Evolutionary conservation across 2,113 vertebrate species (phyloP), one percentile per base, ranked within the genome.

Genomic region (Scolopax mira): DNA sequence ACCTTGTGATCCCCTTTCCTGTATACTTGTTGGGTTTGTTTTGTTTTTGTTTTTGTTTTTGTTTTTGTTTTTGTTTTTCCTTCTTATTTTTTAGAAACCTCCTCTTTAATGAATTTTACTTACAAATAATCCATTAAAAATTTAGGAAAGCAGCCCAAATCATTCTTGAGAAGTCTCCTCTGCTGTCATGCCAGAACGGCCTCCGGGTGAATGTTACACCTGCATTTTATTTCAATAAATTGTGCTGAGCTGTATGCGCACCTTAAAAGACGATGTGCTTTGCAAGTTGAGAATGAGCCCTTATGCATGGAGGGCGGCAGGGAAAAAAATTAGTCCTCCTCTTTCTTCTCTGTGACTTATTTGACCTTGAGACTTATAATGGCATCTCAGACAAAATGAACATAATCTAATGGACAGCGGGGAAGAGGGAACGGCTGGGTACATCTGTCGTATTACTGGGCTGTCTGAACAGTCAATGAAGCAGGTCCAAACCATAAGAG

Each of bases 381-480:
- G 98, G 97, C 98, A 98, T 98, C 97, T 98, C 98, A 98, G 97
- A 98, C 97, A 98, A 98, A 98, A 98, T 98, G 98, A 98, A 98
- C 98, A 98, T 98, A 98, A 98, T 98, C 98, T 98, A 98, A 39
- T 97, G 98, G 98, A 98, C 98, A 98, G 98, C 97, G 61, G 98
- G 98, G 98, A 98, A 98, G 98, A 98, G 94, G 97, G 97, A 98
- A 98, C 93, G 98, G 98, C 98, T 98, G 98, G 98, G 97, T 98
- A 98, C 98, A 98, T 98, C 98, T 98, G 98, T 98, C 97, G 98
- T 98, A 98, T 98, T 98, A 98, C 98, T 97, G 97, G 98, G 98
- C 98, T 98, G 98, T 98, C 98, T 98, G 98, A 98, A 98, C 98
- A 98, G 98, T 98, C 98, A 98, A 98, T 98, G 98, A 98, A 98